phyloP scores from a whole-genome alignment of 1,140 invertebrate species.

The Tenebrio molitor region DNA sequence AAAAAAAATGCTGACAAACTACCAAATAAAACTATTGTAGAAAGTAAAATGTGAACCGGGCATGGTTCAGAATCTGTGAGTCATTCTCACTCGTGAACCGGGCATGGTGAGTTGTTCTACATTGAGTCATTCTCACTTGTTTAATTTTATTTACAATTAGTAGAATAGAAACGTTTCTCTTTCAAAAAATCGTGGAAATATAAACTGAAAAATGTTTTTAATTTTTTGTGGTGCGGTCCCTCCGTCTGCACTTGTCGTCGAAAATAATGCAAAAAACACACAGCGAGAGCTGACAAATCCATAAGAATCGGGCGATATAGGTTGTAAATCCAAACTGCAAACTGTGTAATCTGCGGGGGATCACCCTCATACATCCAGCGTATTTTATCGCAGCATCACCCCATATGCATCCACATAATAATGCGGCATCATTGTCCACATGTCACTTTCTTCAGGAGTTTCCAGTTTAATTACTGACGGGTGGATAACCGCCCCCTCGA shows the following conservation, averaged over 20 bases:
- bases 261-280: conserved; percentile 53
- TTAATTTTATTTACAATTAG: too few relatives aligned
- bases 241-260: background rate
- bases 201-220: too few relatives aligned
- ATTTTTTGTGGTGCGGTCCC: too few relatives aligned
- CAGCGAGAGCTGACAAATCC: conserved; percentile 60
- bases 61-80: too few relatives aligned
- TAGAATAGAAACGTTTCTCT: too few relatives aligned
- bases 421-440: conserved; percentile 60
- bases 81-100: too few relatives aligned
- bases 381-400: conserved; percentile 52
- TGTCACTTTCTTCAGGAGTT: conserved; percentile 58
- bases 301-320: conserved; percentile 59
- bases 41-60: too few relatives aligned
- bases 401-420: conserved; percentile 54
- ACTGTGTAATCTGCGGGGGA: conserved; percentile 62
- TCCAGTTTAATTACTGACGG: conserved; percentile 41
- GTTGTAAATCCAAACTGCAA: conserved; percentile 63
- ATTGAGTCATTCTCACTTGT: too few relatives aligned
- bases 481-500: conserved; percentile 12
- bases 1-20: too few relatives aligned
- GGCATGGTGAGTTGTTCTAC: too few relatives aligned
- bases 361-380: conserved; percentile 47
- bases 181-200: too few relatives aligned
- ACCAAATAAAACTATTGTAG: too few relatives aligned